Evolutionary conservation across 2,113 vertebrate genomes (phyloP), one percentile per base, ranked within the genome.

Genomic region (Chauna torquata): DNA sequence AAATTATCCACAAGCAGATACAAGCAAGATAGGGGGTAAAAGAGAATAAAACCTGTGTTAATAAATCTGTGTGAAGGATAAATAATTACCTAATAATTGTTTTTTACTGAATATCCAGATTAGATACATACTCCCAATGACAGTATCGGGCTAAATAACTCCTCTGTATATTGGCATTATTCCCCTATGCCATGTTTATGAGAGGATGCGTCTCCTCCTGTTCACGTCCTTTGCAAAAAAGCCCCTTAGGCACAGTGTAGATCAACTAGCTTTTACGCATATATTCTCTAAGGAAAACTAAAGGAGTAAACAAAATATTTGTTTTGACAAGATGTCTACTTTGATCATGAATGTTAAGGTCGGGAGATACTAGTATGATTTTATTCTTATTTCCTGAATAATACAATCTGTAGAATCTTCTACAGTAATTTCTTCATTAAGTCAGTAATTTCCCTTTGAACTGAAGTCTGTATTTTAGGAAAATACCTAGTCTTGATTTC

Each of bases 291-390:
- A 64, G 49, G 55, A 75, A 86, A 88, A 32, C 27, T 77, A 34
- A 77, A 92, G n/a, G 54, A 85, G 17, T 83, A 90, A 93, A 88
- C 42, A 90, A 94, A 95, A 62, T 59, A 88, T 1, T 86, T 96
- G 68, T 90, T 90, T 66, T 92, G 71, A 90, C 79, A 90, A 71
- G 88, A 62, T 77, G 64, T 28, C 22, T 95, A 16, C 79, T 90
- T 93, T 87, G 87, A 93, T 91, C 40, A n/a, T 79, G 83, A 69
- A 74, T 71, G 25, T 64, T 92, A 69, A 88, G 65, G 75, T 90
- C 23, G 38, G 59, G 36, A 90, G 28, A 34, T 58, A 22, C 0
- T 1, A 52, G 40, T 69, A 40, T 52, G 54, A 82, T 93, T 80
- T 92, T 93, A 36, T 80, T 86, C 24, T 85, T 16, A 6, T 25